A percentile compares a stretch with the other conserved stretches of the same genome.
Evolutionary conservation across 2,113 vertebrate genomes (phyloP).

Genomic region (Actenoides hombroni): DNA sequence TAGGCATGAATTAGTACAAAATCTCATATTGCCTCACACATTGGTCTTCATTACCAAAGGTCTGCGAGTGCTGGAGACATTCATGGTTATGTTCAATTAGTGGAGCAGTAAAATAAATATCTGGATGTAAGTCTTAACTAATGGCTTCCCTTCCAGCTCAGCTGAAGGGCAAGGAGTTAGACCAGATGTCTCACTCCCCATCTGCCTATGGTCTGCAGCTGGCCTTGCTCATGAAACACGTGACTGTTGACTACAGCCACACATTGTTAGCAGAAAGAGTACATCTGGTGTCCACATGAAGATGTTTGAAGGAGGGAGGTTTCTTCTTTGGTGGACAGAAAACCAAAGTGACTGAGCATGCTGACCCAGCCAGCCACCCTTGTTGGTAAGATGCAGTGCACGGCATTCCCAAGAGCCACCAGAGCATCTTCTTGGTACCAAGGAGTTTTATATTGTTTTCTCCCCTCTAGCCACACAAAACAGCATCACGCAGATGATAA

Average conservation of each 20-base stretch:
- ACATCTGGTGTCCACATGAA: not conserved
- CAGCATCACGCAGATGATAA: not conserved
- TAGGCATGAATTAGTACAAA: not conserved
- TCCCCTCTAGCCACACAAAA: not conserved
- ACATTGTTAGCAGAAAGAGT: not conserved
- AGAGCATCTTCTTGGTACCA: not conserved
- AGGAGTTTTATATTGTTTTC: not conserved
- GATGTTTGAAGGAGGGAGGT: not conserved
- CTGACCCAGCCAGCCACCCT: not conserved
- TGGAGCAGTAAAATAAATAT: not conserved
- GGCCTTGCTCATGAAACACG: not conserved
- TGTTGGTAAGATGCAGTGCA: accelerated
- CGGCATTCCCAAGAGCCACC: not conserved
- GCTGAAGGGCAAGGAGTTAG: not conserved
- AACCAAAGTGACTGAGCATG: not conserved
- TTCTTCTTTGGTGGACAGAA: not conserved
- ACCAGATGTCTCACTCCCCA: not conserved
- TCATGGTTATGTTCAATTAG: not conserved
- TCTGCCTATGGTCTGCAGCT: not conserved
- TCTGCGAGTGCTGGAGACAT: not conserved
- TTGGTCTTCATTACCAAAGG: not conserved
- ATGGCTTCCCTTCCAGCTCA: not conserved
- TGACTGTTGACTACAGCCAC: not conserved
- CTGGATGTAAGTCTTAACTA: not conserved
- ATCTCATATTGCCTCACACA: not conserved